These are phyloP conservation scores for Meriones unguiculatus DNA, from an alignment of 2,113 vertebrate species.

Conservation along the genomic window DNA sequence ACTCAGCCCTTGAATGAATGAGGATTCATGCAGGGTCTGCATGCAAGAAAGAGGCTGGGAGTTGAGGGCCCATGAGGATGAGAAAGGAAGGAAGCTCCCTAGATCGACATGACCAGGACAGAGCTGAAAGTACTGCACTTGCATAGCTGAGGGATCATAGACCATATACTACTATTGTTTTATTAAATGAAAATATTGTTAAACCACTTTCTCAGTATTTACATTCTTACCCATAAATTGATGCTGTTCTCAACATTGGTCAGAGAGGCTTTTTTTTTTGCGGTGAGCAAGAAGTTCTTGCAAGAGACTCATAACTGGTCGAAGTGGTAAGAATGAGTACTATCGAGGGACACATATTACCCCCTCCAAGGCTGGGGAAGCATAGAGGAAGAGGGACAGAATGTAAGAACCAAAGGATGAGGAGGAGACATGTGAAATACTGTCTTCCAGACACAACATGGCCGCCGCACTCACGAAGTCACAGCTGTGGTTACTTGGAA, in stretches of 20 bases:
- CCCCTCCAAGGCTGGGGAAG: not conserved
- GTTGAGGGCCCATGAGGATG: not conserved
- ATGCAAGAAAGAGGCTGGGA: not conserved
- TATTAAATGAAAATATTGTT: not conserved
- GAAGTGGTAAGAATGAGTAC: not conserved
- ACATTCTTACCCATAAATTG: not conserved
- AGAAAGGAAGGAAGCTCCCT: too few relatives aligned
- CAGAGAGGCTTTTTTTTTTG: not conserved
- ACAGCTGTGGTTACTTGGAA: too few relatives aligned
- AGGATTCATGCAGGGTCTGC: fast-evolving
- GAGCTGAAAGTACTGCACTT: not conserved
- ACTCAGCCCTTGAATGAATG: fast-evolving
- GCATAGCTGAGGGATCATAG: too few relatives aligned
- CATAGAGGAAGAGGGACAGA: not conserved
- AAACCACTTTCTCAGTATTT: not conserved
- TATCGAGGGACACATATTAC: not conserved
- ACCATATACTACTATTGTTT: not conserved
- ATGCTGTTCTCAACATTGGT: not conserved
- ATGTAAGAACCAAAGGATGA: not conserved
- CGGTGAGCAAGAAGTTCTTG: not conserved
- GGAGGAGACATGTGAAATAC: not conserved
- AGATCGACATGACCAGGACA: not conserved
- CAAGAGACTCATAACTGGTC: not conserved
- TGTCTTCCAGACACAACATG: too few relatives aligned
- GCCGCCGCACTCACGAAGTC: not conserved